These are phyloP conservation scores for Rissa tridactyla DNA, from an alignment of 2,113 vertebrate species.

Conservation along the genomic window DNA sequence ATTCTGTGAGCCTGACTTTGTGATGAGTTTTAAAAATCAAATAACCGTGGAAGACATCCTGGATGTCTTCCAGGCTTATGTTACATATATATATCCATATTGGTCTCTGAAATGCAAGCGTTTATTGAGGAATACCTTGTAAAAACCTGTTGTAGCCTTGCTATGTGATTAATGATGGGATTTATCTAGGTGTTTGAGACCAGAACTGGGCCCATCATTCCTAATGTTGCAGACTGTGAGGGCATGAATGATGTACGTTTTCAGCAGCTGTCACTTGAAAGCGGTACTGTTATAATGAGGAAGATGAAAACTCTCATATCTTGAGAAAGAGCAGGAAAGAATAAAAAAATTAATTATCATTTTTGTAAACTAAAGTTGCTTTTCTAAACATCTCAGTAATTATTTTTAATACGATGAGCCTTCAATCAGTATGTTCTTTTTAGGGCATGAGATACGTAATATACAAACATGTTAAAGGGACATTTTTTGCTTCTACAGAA, in stretches of 20 bases:
- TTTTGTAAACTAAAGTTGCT: not conserved
- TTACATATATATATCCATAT: not conserved
- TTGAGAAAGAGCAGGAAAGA: not conserved
- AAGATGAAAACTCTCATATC: not conserved
- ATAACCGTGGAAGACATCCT: not conserved
- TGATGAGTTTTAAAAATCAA: constrained; percentile 19
- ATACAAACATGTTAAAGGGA: not conserved
- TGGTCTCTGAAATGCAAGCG: not conserved
- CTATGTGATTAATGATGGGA: not conserved
- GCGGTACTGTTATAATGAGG: not conserved
- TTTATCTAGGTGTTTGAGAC: not conserved
- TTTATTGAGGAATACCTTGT: not conserved
- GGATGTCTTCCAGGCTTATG: not conserved
- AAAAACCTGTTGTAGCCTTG: not conserved
- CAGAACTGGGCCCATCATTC: not conserved
- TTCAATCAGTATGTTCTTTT: not conserved
- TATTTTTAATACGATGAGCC: not conserved
- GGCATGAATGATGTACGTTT: not conserved
- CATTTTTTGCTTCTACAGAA: not conserved
- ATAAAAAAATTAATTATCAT: not conserved
- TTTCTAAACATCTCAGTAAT: not conserved
- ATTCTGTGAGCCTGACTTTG: not conserved
- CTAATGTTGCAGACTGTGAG: not conserved
- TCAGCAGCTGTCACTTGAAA: not conserved
- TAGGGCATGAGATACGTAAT: not conserved